Conservation (phyloP, 2,797 vertebrate species). For the Numenius phaeopus region DNA sequence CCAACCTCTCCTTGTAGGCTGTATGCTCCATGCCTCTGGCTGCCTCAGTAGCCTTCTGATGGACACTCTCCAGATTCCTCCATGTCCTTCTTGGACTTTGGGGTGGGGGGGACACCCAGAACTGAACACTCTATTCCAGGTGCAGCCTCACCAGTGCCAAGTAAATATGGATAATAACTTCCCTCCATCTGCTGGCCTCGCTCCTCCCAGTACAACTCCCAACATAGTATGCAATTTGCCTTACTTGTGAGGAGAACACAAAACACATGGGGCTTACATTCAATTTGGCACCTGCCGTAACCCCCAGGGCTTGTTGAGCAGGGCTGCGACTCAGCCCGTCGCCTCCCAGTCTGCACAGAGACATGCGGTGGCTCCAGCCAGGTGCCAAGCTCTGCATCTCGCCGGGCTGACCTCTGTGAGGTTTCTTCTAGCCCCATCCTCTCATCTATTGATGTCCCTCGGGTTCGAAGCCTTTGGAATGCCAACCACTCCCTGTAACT, state of each 20-base stretch:
- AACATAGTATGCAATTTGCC: not conserved
- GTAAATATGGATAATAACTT: not conserved
- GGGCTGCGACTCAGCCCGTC: not conserved
- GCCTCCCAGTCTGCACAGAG: not conserved
- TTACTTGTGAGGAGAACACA: not conserved
- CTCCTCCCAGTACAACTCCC: not conserved
- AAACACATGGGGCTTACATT: not conserved
- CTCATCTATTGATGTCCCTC: not conserved
- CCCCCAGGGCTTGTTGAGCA: not conserved
- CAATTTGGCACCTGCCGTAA: not conserved
- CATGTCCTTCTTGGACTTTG: not conserved
- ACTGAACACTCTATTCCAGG: not conserved
- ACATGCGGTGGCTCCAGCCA: not conserved
- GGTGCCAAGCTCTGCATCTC: not conserved
- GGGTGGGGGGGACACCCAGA: not conserved
- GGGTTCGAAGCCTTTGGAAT: not conserved
- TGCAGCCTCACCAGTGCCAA: not conserved
- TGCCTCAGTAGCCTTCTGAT: not conserved
- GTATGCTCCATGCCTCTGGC: not conserved
- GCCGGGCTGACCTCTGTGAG: fast-evolving
- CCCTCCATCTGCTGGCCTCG: not conserved
- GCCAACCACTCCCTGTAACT: not conserved
- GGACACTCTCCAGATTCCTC: not conserved
- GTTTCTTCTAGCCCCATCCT: not conserved
- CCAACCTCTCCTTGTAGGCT: not conserved